phyloP scores from a whole-genome alignment of 2,888 invertebrate genomes.

The Odontomyia ornata region DNA sequence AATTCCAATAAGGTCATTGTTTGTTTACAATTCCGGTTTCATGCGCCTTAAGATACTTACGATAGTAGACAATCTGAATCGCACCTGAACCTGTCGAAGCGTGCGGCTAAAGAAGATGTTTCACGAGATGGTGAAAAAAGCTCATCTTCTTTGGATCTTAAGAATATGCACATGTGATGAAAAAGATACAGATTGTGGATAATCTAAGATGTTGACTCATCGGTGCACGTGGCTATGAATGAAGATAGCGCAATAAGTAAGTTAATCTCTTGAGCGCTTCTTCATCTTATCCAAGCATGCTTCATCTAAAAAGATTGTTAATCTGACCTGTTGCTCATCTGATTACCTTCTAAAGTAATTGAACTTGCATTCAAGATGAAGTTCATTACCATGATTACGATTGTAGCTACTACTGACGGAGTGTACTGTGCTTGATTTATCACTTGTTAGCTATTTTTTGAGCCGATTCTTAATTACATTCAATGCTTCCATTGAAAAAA shows the following conservation, averaged over 20 bases:
- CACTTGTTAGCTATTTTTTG: too few relatives aligned
- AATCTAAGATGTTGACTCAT: neutral
- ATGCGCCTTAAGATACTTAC: neutral
- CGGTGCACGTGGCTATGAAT: constrained; percentile 1
- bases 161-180: neutral
- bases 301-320: neutral
- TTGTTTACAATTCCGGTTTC: constrained; percentile 1
- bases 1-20: neutral
- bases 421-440: too few relatives aligned
- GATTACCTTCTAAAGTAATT: neutral
- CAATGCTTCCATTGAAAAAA: too few relatives aligned
- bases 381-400: too few relatives aligned
- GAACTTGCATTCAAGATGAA: too few relatives aligned
- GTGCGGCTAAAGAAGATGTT: neutral
- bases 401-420: too few relatives aligned
- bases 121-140: neutral
- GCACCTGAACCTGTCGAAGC: neutral
- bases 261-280: too few relatives aligned
- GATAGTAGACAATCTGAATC: neutral
- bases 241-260: neutral
- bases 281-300: too few relatives aligned
- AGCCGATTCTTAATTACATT: too few relatives aligned
- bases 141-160: neutral
- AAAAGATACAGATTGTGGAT: neutral
- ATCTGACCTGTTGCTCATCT: neutral